Evolutionary conservation across 2,888 invertebrate species (phyloP).

Genomic region (Taphrorychus bicolor): DNA sequence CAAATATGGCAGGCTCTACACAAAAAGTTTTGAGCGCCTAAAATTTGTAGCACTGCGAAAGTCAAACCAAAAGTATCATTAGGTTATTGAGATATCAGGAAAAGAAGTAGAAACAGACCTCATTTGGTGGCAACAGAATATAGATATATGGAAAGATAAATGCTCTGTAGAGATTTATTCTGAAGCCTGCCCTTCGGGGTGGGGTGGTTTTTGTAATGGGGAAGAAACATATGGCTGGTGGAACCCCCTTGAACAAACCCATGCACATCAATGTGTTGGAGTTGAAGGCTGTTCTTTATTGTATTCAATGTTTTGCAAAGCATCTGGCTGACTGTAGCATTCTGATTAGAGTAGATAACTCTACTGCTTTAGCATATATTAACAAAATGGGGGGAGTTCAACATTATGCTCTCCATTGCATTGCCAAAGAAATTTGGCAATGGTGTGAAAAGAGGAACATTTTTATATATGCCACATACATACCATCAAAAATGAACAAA

Average conservation of each 20-base stretch:
- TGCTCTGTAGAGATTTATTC: conserved; percentile 38
- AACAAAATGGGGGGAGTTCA: too few relatives aligned
- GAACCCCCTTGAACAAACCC: not conserved
- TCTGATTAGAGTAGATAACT: not conserved
- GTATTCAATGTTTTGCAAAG: too few relatives aligned
- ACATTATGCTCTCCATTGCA: conserved; percentile 14
- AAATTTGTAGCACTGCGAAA: too few relatives aligned
- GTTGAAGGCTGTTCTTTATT: conserved; percentile 21
- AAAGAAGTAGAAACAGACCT: too few relatives aligned
- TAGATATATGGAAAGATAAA: too few relatives aligned
- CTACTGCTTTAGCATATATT: conserved; percentile 39
- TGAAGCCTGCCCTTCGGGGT: conserved; percentile 41
- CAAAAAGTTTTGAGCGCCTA: not conserved
- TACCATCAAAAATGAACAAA: too few relatives aligned
- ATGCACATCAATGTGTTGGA: conserved; percentile 21
- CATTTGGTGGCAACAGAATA: conserved; percentile 43
- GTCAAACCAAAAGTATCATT: too few relatives aligned
- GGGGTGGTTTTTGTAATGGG: conserved; percentile 37
- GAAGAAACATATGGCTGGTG: conserved; percentile 20
- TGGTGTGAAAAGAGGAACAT: too few relatives aligned
- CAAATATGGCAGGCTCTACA: not conserved
- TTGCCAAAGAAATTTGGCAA: too few relatives aligned
- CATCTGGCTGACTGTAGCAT: not conserved
- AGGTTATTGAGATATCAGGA: too few relatives aligned
- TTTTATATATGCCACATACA: too few relatives aligned